phyloP scores from a whole-genome alignment of 2,888 invertebrate genomes.

The Drosophila mimica region DNA sequence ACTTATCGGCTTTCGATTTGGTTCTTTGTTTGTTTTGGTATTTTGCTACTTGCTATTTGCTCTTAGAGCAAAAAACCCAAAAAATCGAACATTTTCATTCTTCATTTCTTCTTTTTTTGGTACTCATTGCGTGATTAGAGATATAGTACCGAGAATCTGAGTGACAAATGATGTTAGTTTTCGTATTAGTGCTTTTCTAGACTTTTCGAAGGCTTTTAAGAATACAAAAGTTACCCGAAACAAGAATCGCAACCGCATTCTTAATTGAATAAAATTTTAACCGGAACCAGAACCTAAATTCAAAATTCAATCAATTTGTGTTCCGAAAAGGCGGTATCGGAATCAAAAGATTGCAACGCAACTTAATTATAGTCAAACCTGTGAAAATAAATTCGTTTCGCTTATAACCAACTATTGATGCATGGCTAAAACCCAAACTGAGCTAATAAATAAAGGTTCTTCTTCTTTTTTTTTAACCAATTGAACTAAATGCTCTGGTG shows the following conservation, averaged over 20 bases:
- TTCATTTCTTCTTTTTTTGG: neutral
- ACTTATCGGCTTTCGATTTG: slow-evolving; percentile 68
- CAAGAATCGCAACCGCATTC: no score
- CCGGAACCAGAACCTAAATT: neutral
- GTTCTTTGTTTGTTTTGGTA: neutral
- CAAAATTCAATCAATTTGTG: neutral
- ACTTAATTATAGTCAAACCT: neutral
- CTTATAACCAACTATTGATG: neutral
- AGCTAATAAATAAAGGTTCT: neutral
- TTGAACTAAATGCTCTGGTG: neutral
- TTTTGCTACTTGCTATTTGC: slow-evolving; percentile 1
- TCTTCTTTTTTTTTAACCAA: neutral
- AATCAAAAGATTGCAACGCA: neutral
- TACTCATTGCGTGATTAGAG: slow-evolving; percentile 52
- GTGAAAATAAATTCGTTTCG: neutral
- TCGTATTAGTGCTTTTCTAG: slow-evolving; percentile 21
- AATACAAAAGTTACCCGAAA: no score
- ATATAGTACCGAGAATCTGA: slow-evolving; percentile 50
- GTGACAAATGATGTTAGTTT: slow-evolving; percentile 59
- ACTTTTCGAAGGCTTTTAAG: no score
- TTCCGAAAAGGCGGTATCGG: neutral
- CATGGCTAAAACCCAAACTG: neutral
- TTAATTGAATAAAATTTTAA: no score
- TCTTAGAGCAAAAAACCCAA: neutral
- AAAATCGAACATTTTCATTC: slow-evolving; percentile 39